Evolutionary conservation across 1,140 invertebrate species (phyloP).

Genomic region (Orchestia grillus): DNA sequence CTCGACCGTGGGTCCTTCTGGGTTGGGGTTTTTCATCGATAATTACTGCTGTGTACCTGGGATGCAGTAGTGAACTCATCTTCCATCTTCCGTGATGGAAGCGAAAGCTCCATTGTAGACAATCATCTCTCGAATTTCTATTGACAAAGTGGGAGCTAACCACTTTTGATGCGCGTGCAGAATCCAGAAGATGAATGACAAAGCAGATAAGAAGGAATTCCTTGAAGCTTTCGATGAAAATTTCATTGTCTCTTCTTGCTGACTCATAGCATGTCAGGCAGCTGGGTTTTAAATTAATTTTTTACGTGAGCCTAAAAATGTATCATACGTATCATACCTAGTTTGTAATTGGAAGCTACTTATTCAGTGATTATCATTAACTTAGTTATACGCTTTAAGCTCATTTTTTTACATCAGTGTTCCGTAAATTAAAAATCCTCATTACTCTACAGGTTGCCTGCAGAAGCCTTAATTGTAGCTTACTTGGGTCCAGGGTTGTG

Average conservation of each 20-base stretch:
- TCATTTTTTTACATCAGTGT: too few species aligned
- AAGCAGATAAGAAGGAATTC: background rate
- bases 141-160: background rate
- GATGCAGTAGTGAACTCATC: background rate
- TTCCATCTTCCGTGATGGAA: background rate
- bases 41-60: background rate
- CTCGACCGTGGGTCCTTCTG: background rate
- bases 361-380: too few species aligned
- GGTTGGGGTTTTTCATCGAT: background rate
- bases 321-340: too few species aligned
- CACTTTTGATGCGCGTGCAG: background rate
- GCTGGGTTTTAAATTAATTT: too few species aligned
- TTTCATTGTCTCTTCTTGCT: background rate
- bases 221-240: background rate
- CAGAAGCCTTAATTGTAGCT: too few species aligned
- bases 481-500: too few species aligned
- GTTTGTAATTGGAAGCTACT: too few species aligned
- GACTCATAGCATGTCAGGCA: too few species aligned
- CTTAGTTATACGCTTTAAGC: too few species aligned
- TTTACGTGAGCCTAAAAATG: too few species aligned
- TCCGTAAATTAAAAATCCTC: too few species aligned
- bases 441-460: too few species aligned
- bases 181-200: background rate
- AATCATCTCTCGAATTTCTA: background rate
- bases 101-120: background rate